Evolutionary conservation across 2,888 invertebrate species (phyloP).

Genomic region (Cheilosia grossa): DNA sequence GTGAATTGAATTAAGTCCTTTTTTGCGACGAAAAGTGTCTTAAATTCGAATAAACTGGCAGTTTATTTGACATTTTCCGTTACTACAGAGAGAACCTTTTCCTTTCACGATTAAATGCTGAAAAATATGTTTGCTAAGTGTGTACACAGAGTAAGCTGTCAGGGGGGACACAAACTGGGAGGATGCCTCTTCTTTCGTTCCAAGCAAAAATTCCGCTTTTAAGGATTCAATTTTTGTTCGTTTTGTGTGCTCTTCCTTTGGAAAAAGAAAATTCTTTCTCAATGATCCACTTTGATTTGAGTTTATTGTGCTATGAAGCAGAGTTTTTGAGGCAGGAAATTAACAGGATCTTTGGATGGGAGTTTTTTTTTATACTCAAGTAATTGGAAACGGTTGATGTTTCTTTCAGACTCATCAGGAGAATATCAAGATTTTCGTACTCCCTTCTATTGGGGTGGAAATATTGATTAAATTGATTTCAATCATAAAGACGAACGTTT

Average conservation of each 20-base stretch:
- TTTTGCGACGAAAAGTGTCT: conserved; percentile 33
- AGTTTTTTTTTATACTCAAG: conserved; percentile 21
- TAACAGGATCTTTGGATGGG: conserved; percentile 61
- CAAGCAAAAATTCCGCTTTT: conserved; percentile 32
- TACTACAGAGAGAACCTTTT: conserved; percentile 26
- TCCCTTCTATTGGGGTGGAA: conserved; percentile 4
- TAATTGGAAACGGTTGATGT: conserved; percentile 66
- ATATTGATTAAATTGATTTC: conserved; percentile 64
- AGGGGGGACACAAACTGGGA: conserved; percentile 11
- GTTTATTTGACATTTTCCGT: conserved; percentile 54
- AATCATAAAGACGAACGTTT: conserved; percentile 52
- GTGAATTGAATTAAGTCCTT: conserved; percentile 60
- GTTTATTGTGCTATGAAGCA: conserved; percentile 59
- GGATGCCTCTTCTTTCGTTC: too few species aligned
- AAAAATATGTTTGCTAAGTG: conserved; percentile 58
- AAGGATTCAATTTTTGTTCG: conserved; percentile 10
- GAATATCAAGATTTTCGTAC: conserved; percentile 51
- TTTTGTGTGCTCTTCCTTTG: conserved; percentile 1
- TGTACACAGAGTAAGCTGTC: not conserved
- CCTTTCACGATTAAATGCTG: conserved; percentile 53
- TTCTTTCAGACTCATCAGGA: conserved; percentile 7
- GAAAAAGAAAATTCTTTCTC: conserved; percentile 38
- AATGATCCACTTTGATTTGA: conserved; percentile 71
- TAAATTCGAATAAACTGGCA: conserved; percentile 58
- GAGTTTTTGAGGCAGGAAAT: conserved; percentile 58